A percentile compares a stretch with the other conserved stretches of the same genome.
Conservation (phyloP, 2,888 invertebrate species). For the Eubasilissa splendida region DNA sequence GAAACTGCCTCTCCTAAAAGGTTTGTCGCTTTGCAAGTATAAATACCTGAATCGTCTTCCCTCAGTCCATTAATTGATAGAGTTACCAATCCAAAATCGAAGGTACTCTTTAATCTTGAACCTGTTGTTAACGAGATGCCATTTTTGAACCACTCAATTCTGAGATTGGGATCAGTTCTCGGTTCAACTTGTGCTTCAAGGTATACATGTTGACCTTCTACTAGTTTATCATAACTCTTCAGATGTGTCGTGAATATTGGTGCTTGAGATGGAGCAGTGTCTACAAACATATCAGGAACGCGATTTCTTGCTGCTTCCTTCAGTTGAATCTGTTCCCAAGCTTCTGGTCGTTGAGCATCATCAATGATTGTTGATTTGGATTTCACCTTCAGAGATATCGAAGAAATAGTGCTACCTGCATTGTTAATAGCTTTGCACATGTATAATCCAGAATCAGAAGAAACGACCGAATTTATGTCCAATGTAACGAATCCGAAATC, state of each 20-base stretch:
- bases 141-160: conserved; percentile 94
- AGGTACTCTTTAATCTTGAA: conserved; percentile 91
- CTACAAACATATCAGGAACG: conserved; percentile 90
- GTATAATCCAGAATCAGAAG: conserved; percentile 93
- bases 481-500: conserved; percentile 96
- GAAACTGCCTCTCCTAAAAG: conserved; percentile 95
- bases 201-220: conserved; percentile 89
- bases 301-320: conserved; percentile 94
- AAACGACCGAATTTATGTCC: conserved; percentile 90
- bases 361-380: conserved; percentile 85
- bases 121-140: conserved; percentile 89
- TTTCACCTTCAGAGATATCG: conserved; percentile 91
- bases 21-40: conserved; percentile 95
- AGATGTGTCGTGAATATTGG: conserved; percentile 97
- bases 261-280: conserved; percentile 89
- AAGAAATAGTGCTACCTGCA: conserved; percentile 95
- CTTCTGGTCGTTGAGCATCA: conserved; percentile 90
- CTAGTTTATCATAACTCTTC: conserved; percentile 85
- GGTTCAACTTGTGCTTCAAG: conserved; percentile 94
- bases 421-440: conserved; percentile 95
- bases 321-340: conserved; percentile 92
- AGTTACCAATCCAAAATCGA: conserved; percentile 97
- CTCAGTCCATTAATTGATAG: conserved; percentile 90
- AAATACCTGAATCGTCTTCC: conserved; percentile 94
- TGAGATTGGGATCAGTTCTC: conserved; percentile 88